Conservation (phyloP, 1,140 invertebrate genomes). For the Hycleus phaleratus region DNA sequence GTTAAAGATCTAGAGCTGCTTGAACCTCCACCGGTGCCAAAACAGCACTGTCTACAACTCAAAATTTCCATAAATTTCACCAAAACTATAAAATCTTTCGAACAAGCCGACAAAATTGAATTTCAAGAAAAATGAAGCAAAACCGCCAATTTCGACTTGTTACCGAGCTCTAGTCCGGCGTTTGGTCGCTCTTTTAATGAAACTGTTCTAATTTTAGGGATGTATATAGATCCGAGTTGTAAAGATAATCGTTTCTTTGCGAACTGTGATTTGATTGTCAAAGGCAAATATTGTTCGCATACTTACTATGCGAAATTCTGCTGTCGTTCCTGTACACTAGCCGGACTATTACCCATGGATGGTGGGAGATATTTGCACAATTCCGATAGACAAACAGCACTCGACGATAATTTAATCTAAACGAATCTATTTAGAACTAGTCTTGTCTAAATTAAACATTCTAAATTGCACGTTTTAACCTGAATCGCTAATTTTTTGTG, state of each 20-base stretch:
- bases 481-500: neutral
- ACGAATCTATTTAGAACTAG: conserved; percentile 8
- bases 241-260: conserved; percentile 83
- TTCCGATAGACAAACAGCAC: conserved; percentile 19
- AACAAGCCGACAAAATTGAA: too few species aligned
- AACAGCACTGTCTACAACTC: too few species aligned
- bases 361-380: conserved; percentile 13
- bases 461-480: neutral
- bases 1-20: too few species aligned
- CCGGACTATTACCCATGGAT: conserved; percentile 46
- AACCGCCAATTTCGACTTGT: too few species aligned
- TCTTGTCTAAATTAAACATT: conserved; percentile 2
- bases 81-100: too few species aligned
- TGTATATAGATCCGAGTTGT: conserved; percentile 68
- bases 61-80: too few species aligned
- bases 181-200: conserved; percentile 9
- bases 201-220: conserved; percentile 46
- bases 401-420: conserved; percentile 29
- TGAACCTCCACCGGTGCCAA: too few species aligned
- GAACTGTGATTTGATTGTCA: conserved; percentile 79
- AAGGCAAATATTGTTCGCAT: conserved; percentile 73
- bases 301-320: conserved; percentile 88
- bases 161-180: too few species aligned
- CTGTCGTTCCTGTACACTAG: conserved; percentile 81
- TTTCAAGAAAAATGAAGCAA: too few species aligned